Evolutionary conservation across 2,888 invertebrate species (phyloP), one percentile per base, ranked within the genome.

Genomic region (Himalopsyche tibetana): DNA sequence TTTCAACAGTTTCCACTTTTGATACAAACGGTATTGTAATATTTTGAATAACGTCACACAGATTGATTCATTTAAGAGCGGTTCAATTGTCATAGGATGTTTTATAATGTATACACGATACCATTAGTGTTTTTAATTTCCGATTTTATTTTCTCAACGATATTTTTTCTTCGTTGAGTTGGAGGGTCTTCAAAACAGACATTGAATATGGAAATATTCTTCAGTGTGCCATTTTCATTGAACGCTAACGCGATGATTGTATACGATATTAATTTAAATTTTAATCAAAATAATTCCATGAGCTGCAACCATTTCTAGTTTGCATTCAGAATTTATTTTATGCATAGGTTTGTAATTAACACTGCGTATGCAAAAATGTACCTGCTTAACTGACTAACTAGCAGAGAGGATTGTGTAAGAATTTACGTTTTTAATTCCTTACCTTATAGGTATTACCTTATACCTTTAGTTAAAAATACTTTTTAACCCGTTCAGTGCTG

Each of bases 251-350:
- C 40, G 82, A 56, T 36, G 56, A n/a, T 55, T 56, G 82, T 56
- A 56, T 56, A 56, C 28, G 42, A 80, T 80, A 80, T 82, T 82
- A 82, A 82, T 82, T 82, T 82, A 56, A 56, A 82, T 56, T 82
- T 82, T 82, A 82, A 82, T 82, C 82, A 19, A 56, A 55, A 28
- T 82, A 55, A 12, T 74, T 3, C 15, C 28, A 2, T 74, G 74
- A 74, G 74, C 9, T 74, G 38, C 74, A 74, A 3, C 12, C 15
- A 74, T 74, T 74, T 36, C 74, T 74, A 74, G 74, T 38, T 38
- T 38, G 38, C 38, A 74, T 74, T 74, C 74, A 38, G 28, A 74
- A 38, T 74, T 74, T 36, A 74, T 74, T 74, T 74, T 74, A 74
- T 74, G 74, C 74, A 74, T 38, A 74, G 74, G 28, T 36, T 74